Percentiles rank a stretch among this genome's conserved stretches.
Conservation (phyloP, 2,888 invertebrate genomes). For the Plagodis pulveraria region DNA sequence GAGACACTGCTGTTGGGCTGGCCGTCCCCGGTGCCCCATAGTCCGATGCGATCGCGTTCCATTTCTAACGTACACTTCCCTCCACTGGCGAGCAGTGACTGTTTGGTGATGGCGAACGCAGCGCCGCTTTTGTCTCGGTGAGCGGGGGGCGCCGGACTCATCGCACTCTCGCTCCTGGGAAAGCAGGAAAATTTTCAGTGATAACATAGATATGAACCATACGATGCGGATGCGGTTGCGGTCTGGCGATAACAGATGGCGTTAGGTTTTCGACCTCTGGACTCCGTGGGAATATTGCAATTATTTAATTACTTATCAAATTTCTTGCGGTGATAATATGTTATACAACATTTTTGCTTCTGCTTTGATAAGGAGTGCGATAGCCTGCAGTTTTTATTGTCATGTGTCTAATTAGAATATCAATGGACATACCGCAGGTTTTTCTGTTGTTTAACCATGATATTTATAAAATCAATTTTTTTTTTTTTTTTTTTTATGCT, state of each 20-base stretch:
- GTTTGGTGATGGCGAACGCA: slow-evolving; percentile 54
- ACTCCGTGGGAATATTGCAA: slow-evolving; percentile 37
- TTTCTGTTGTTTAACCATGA: too few relatives aligned
- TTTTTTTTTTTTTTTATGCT: too few relatives aligned
- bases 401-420: too few relatives aligned
- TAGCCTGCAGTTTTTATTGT: too few relatives aligned
- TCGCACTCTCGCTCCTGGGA: slow-evolving; percentile 81
- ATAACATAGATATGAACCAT: slow-evolving; percentile 60
- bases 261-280: slow-evolving; percentile 46
- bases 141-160: slow-evolving; percentile 77
- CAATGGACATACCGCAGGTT: too few relatives aligned
- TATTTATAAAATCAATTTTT: too few relatives aligned
- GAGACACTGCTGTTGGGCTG: slow-evolving; percentile 81
- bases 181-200: slow-evolving; percentile 78
- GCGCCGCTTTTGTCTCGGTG: slow-evolving; percentile 69
- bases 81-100: slow-evolving; percentile 63
- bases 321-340: slow-evolving; percentile 10
- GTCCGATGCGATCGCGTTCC: slow-evolving; percentile 87
- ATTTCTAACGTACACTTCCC: slow-evolving; percentile 70
- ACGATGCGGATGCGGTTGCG: slow-evolving; percentile 58
- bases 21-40: slow-evolving; percentile 86
- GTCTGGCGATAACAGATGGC: slow-evolving; percentile 75
- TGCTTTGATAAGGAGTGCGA: neutral
- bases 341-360: too few relatives aligned
- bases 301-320: neutral